Evolutionary conservation across 2,888 invertebrate genomes (phyloP).

Genomic region (Nomada goodeniana): DNA sequence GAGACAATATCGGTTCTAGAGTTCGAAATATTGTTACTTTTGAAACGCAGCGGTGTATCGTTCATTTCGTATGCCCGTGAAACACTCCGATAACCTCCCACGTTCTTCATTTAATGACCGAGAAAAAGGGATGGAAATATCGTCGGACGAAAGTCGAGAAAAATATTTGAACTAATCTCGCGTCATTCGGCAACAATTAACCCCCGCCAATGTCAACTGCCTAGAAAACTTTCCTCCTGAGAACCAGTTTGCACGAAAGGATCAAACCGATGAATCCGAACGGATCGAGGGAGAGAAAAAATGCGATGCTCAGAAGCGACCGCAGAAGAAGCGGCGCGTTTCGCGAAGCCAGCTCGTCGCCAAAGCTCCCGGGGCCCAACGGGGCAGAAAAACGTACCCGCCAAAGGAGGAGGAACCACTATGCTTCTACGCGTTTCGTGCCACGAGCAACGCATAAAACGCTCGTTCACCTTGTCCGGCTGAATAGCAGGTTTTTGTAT

Average conservation of each 20-base stretch:
- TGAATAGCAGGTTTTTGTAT: slow-evolving; percentile 24
- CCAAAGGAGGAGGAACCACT: slow-evolving; percentile 10
- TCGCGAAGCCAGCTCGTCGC: slow-evolving; percentile 34
- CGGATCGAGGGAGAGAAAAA: neutral
- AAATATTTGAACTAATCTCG: no score
- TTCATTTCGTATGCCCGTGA: no score
- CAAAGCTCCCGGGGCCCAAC: slow-evolving; percentile 57
- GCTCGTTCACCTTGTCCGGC: slow-evolving; percentile 50
- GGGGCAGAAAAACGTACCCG: slow-evolving; percentile 63
- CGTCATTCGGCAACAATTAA: no score
- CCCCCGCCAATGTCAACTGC: no score
- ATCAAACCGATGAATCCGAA: neutral
- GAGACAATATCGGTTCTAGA: no score
- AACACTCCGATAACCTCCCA: no score
- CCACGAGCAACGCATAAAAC: slow-evolving; percentile 48
- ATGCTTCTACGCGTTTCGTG: slow-evolving; percentile 47
- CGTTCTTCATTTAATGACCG: no score
- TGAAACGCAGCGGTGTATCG: no score
- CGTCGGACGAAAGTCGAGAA: no score
- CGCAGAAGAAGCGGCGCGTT: slow-evolving; percentile 8
- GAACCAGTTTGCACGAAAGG: neutral
- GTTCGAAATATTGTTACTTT: no score
- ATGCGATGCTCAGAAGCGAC: neutral
- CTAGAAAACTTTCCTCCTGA: no score
- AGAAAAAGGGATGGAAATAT: no score